Conservation (phyloP, 2,888 invertebrate species). For the Andrena marginata region DNA sequence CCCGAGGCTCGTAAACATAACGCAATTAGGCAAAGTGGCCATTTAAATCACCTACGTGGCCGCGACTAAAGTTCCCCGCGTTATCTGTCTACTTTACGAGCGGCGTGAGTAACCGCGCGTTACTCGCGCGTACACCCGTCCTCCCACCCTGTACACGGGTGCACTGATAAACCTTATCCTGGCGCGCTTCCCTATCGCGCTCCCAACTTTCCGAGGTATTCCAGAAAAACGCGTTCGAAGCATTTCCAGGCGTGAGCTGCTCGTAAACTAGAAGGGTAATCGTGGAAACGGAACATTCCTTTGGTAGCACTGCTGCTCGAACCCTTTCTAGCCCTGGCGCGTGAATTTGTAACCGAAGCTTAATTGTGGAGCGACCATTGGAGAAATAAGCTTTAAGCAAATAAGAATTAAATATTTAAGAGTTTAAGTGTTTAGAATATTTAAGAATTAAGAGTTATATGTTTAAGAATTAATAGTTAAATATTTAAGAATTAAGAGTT, state of each 20-base stretch:
- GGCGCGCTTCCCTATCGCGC: slow-evolving; percentile 37
- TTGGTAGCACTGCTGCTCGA: slow-evolving; percentile 11
- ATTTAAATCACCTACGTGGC: slow-evolving; percentile 72
- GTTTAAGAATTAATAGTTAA: background rate
- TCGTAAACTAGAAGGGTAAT: slow-evolving; percentile 76
- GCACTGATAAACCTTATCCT: slow-evolving; percentile 61
- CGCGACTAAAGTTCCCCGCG: slow-evolving; percentile 44
- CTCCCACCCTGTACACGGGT: slow-evolving; percentile 20
- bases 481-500: background rate
- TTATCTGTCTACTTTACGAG: slow-evolving; percentile 66
- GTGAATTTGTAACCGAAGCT: background rate
- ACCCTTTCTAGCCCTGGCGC: slow-evolving; percentile 1
- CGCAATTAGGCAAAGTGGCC: slow-evolving; percentile 77
- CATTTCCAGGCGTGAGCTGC: slow-evolving; percentile 57
- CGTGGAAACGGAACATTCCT: slow-evolving; percentile 37
- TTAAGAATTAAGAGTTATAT: background rate
- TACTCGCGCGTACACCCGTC: slow-evolving; percentile 19
- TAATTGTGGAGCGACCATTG: background rate
- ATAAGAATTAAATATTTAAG: background rate
- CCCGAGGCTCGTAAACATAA: slow-evolving; percentile 76
- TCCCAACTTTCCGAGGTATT: slow-evolving; percentile 22
- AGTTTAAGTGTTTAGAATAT: background rate
- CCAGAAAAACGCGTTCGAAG: slow-evolving; percentile 25
- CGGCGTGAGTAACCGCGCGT: slow-evolving; percentile 59
- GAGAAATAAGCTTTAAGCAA: background rate